Percentiles rank a stretch among this genome's conserved stretches.
Conservation (phyloP, 2,113 vertebrate genomes). For the Prietella phreatophila region DNA sequence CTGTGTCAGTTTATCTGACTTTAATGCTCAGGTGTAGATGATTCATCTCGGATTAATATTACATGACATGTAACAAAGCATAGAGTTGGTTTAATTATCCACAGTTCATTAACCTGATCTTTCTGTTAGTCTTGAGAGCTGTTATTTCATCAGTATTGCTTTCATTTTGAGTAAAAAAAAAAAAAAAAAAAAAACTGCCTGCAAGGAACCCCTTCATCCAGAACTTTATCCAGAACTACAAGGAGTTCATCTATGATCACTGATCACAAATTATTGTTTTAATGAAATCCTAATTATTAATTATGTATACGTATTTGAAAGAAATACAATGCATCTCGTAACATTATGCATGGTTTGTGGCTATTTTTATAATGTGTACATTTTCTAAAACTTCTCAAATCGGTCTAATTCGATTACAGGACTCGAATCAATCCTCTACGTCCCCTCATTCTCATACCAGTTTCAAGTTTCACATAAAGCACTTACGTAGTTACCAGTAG, state of each 20-base stretch:
- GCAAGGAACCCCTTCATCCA: background rate
- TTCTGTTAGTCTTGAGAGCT: background rate
- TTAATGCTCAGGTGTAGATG: background rate
- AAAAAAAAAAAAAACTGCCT: no score
- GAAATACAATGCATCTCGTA: background rate
- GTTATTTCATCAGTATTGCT: background rate
- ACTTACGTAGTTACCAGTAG: constrained; percentile 82
- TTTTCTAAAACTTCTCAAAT: background rate
- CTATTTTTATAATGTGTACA: background rate
- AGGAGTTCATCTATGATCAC: background rate
- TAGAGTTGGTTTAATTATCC: no score
- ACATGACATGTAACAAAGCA: background rate
- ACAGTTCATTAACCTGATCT: background rate
- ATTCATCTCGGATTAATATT: background rate
- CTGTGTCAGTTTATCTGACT: background rate
- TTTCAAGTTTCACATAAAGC: background rate
- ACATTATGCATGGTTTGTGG: background rate
- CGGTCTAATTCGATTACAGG: background rate
- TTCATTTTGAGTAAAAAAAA: background rate
- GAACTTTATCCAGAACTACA: background rate
- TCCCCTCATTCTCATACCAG: background rate
- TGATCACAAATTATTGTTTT: background rate
- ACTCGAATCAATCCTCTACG: background rate
- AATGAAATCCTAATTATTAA: background rate
- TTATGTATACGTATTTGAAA: background rate